These are phyloP conservation scores for Cerastoderma edule DNA, from an alignment of 2,888 invertebrate species.

Conservation along the genomic window DNA sequence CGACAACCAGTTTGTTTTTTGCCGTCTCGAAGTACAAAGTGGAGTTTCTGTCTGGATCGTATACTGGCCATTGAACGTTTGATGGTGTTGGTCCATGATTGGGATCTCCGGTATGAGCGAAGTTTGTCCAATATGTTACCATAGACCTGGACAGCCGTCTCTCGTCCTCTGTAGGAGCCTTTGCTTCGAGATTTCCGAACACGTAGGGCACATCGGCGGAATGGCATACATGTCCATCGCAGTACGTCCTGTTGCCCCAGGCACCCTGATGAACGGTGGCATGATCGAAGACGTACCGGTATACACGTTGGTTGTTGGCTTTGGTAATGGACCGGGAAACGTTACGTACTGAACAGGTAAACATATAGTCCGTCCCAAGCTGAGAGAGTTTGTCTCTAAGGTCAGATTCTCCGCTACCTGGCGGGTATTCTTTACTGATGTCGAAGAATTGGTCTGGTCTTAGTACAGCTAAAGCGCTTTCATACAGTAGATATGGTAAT, in stretches of 20 bases:
- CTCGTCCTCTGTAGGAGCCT: constrained; percentile 64
- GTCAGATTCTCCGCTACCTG: constrained; percentile 49
- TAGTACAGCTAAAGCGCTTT: constrained; percentile 22
- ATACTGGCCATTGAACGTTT: constrained; percentile 62
- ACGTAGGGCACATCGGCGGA: constrained; percentile 73
- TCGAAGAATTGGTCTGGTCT: constrained; percentile 49
- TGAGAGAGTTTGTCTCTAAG: constrained; percentile 49
- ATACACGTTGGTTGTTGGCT: constrained; percentile 28
- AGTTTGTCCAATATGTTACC: constrained; percentile 77
- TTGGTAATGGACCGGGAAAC: constrained; percentile 31
- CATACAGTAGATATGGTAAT: constrained; percentile 34
- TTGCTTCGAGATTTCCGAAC: constrained; percentile 54
- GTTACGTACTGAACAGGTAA: constrained; percentile 69
- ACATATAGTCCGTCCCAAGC: constrained; percentile 73
- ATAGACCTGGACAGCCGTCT: constrained; percentile 58
- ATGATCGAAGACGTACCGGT: constrained; percentile 74
- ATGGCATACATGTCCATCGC: constrained; percentile 76
- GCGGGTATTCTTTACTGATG: constrained; percentile 63
- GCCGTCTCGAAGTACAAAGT: constrained; percentile 69
- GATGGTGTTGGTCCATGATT: constrained; percentile 50
- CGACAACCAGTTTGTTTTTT: constrained; percentile 43
- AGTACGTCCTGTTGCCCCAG: constrained; percentile 69
- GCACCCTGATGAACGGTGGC: constrained; percentile 63
- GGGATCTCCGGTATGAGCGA: constrained; percentile 76
- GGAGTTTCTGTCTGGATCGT: constrained; percentile 30